These are phyloP conservation scores for Elaphurus davidianus DNA, from an alignment of 2,113 vertebrate genomes.

Conservation along the genomic window DNA sequence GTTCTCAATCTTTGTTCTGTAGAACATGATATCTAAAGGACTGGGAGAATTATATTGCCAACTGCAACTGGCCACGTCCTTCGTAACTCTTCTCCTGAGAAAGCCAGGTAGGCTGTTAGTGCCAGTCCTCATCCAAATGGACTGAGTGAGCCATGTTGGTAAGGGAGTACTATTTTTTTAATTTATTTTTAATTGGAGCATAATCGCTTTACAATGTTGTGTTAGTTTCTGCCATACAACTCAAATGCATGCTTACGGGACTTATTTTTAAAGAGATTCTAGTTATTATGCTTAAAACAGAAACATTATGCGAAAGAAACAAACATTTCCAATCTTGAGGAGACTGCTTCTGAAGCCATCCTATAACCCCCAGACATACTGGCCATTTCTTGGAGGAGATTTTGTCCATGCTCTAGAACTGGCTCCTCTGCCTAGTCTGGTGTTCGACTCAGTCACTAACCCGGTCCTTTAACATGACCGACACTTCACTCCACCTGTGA, in stretches of 20 bases:
- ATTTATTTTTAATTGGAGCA: neutral
- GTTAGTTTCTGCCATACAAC: neutral
- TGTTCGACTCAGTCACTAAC: neutral
- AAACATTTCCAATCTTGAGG: neutral
- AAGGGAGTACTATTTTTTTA: neutral
- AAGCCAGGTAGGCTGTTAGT: neutral
- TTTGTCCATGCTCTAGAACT: neutral
- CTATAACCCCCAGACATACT: neutral
- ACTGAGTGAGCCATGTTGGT: neutral
- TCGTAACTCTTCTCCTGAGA: neutral
- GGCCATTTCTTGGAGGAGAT: neutral
- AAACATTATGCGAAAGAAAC: neutral
- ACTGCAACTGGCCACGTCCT: rapidly evolving
- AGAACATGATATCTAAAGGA: neutral
- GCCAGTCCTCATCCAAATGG: neutral
- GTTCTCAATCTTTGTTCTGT: neutral
- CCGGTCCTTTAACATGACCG: neutral
- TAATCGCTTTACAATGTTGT: neutral
- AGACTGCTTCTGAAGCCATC: neutral
- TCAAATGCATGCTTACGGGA: neutral
- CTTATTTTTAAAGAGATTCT: neutral
- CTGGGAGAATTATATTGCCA: neutral
- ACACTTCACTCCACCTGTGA: neutral
- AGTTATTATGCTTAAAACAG: neutral
- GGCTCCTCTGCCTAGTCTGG: neutral